Evolutionary conservation across 2,888 invertebrate genomes (phyloP).

Genomic region (Achlya flavicornis): DNA sequence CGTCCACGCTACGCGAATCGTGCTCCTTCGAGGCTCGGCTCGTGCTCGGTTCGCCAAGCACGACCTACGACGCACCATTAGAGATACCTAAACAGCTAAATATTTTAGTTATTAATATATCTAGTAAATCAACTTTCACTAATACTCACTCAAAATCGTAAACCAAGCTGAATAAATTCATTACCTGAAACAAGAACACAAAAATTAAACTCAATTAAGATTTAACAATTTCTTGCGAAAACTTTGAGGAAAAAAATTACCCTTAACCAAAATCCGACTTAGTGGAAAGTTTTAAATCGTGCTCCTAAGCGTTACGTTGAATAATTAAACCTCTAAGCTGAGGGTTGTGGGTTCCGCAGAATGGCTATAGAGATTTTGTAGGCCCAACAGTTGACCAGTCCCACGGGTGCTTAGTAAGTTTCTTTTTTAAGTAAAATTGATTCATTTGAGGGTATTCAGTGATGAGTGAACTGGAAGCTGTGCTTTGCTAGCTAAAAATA

Average conservation of each 20-base stretch:
- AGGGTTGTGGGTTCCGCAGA: constrained; percentile 10
- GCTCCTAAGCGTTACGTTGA: constrained; percentile 28
- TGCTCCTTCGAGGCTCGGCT: too few species aligned
- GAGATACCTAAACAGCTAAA: too few species aligned
- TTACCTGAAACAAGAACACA: constrained; percentile 22
- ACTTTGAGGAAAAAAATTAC: constrained; percentile 18
- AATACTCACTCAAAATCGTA: background rate
- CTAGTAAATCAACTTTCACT: too few species aligned
- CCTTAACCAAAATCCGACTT: constrained; percentile 30
- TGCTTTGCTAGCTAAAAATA: too few species aligned
- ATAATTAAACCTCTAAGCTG: constrained; percentile 32
- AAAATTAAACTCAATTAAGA: constrained; percentile 22
- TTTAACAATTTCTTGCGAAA: constrained; percentile 19
- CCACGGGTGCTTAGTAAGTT: constrained; percentile 15
- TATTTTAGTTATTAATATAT: too few species aligned
- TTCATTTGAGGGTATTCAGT: background rate
- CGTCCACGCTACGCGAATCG: too few species aligned
- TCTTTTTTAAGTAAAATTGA: background rate
- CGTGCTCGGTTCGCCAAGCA: too few species aligned
- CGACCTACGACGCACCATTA: too few species aligned
- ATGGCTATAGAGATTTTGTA: constrained; percentile 6
- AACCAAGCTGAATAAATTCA: background rate
- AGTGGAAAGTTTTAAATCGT: constrained; percentile 32
- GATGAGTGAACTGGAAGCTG: background rate
- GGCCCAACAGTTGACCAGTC: constrained; percentile 22